Conservation (phyloP, 1,140 invertebrate genomes). For the Stegodyphus mimosarum region DNA sequence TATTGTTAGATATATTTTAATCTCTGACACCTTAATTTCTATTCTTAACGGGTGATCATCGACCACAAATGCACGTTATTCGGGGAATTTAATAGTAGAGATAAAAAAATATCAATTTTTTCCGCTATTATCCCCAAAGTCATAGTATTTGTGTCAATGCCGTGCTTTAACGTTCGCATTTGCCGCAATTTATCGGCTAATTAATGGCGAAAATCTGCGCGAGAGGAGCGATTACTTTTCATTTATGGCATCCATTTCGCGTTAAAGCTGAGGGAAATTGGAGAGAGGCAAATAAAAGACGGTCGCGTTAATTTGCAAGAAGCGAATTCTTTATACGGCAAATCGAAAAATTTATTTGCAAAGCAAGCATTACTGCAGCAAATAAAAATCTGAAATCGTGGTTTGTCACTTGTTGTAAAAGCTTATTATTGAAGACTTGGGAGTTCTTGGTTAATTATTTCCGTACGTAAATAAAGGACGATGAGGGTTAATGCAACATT, state of each 20-base stretch:
- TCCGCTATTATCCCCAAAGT: background rate
- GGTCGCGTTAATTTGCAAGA: slow-evolving; percentile 41
- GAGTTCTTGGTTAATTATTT: too few species aligned
- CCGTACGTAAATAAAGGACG: too few species aligned
- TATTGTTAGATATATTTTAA: slow-evolving; percentile 17
- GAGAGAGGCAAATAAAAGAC: slow-evolving; percentile 33
- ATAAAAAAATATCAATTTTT: slow-evolving; percentile 24
- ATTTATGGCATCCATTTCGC: slow-evolving; percentile 46
- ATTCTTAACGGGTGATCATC: slow-evolving; percentile 36
- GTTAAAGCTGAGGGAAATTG: slow-evolving; percentile 22
- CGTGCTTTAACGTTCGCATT: slow-evolving; percentile 35
- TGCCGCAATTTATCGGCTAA: slow-evolving; percentile 55
- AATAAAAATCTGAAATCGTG: background rate
- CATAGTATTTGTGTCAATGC: slow-evolving; percentile 32
- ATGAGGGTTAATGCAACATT: too few species aligned
- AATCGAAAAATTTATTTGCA: background rate
- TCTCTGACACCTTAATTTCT: slow-evolving; percentile 50
- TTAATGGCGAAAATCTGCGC: slow-evolving; percentile 46
- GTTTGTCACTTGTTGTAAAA: background rate
- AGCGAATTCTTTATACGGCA: background rate
- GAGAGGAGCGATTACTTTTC: slow-evolving; percentile 47
- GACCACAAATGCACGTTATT: slow-evolving; percentile 15
- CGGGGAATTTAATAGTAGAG: slow-evolving; percentile 8
- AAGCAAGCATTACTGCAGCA: background rate
- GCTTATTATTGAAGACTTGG: too few species aligned